Evolutionary conservation across 1,140 invertebrate species (phyloP).

Genomic region (Magallana gigas): DNA sequence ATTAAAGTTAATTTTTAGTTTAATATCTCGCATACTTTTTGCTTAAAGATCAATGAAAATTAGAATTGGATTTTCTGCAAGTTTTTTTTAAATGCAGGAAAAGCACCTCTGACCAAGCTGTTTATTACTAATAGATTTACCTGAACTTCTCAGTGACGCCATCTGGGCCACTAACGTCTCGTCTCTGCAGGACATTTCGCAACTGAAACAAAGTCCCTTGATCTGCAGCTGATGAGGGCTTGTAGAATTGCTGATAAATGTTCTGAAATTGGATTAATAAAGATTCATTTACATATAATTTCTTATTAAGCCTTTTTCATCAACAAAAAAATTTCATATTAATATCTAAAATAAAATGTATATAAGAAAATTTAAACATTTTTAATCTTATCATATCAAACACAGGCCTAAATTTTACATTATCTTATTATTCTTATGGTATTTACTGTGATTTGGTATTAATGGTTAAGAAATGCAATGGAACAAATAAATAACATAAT

Average conservation of each 20-base stretch:
- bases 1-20: not conserved
- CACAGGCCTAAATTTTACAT: too few relatives aligned
- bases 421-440: too few relatives aligned
- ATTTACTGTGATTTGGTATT: too few relatives aligned
- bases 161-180: constrained; percentile 43
- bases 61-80: not conserved
- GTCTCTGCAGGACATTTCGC: constrained; percentile 43
- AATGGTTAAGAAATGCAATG: too few relatives aligned
- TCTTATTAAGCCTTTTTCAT: too few relatives aligned
- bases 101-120: too few relatives aligned
- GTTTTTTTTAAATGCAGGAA: too few relatives aligned
- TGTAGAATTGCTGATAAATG: constrained; percentile 55
- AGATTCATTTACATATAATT: not conserved
- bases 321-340: too few relatives aligned
- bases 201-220: constrained; percentile 45
- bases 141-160: constrained; percentile 43
- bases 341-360: too few relatives aligned
- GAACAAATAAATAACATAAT: too few relatives aligned
- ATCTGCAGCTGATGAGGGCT: constrained; percentile 33
- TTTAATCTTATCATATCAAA: too few relatives aligned
- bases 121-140: not conserved
- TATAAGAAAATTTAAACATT: too few relatives aligned
- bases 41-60: not conserved
- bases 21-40: not conserved
- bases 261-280: constrained; percentile 39